Evolutionary conservation across 2,888 invertebrate species (phyloP).

Genomic region (Phanerotoma sp.): DNA sequence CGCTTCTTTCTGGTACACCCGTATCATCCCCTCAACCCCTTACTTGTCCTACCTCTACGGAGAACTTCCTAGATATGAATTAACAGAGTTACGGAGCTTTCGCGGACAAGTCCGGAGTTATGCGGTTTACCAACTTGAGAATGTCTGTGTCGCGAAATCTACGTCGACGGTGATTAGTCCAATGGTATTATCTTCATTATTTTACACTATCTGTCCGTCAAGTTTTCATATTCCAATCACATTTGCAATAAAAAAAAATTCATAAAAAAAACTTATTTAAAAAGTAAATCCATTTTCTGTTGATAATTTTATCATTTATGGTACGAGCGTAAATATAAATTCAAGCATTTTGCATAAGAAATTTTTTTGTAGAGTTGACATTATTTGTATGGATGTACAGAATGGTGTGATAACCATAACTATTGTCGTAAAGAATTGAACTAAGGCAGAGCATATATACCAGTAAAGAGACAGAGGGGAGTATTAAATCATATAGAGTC

Average conservation of each 20-base stretch:
- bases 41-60: slow-evolving; percentile 19
- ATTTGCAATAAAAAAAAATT: too few species aligned
- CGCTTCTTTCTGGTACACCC: too few species aligned
- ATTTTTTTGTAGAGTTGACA: too few species aligned
- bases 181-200: slow-evolving; percentile 7
- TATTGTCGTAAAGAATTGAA: slow-evolving; percentile 14
- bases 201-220: background rate
- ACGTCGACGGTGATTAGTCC: slow-evolving; percentile 25
- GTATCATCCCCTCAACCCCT: slow-evolving; percentile 26
- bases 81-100: slow-evolving; percentile 54
- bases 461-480: slow-evolving; percentile 44
- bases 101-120: slow-evolving; percentile 38
- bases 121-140: slow-evolving; percentile 52
- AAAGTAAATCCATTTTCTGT: too few species aligned
- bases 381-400: background rate
- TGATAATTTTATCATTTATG: too few species aligned
- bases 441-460: slow-evolving; percentile 32
- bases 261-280: too few species aligned
- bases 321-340: too few species aligned
- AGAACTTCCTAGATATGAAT: slow-evolving; percentile 56
- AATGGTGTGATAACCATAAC: background rate
- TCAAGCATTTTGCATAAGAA: too few species aligned
- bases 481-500: slow-evolving; percentile 57
- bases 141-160: slow-evolving; percentile 40
- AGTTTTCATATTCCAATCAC: background rate